These are phyloP conservation scores for Omphaloscelis lunosa DNA, from an alignment of 2,888 invertebrate species.

Conservation along the genomic window DNA sequence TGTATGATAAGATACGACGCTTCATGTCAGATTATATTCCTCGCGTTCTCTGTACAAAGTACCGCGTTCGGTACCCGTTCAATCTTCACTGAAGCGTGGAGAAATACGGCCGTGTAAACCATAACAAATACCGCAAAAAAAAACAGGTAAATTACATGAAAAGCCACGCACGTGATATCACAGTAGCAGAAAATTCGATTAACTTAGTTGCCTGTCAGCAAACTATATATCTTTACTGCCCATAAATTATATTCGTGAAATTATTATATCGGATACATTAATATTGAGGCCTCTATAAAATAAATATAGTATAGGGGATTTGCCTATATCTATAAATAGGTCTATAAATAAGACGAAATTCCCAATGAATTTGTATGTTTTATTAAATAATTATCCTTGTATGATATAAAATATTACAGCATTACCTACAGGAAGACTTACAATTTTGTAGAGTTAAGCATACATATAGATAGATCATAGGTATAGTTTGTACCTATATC, in stretches of 20 bases:
- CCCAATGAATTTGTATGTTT: slow-evolving; percentile 19
- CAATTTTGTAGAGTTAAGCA: neutral
- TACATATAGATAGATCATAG: neutral
- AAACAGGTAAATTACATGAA: slow-evolving; percentile 83
- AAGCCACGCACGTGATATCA: slow-evolving; percentile 82
- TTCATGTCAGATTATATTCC: slow-evolving; percentile 68
- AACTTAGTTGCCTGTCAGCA: slow-evolving; percentile 82
- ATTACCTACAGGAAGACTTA: neutral
- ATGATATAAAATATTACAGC: slow-evolving; percentile 1
- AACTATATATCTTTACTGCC: slow-evolving; percentile 77
- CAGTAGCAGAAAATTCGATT: slow-evolving; percentile 86
- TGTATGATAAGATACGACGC: slow-evolving; percentile 60
- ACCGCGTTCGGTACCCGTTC: slow-evolving; percentile 80
- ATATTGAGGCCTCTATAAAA: slow-evolving; percentile 67
- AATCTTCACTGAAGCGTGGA: slow-evolving; percentile 81
- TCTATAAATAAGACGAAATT: slow-evolving; percentile 47
- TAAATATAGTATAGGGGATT: slow-evolving; percentile 58
- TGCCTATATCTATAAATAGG: slow-evolving; percentile 51
- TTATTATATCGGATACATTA: slow-evolving; percentile 77
- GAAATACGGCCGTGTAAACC: slow-evolving; percentile 83
- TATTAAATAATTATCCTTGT: slow-evolving; percentile 36
- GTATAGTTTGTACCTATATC: neutral
- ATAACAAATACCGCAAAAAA: slow-evolving; percentile 82
- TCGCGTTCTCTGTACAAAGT: slow-evolving; percentile 73
- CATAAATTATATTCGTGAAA: slow-evolving; percentile 79